A percentile compares a stretch with the other conserved stretches of the same genome.
Conservation (phyloP, 2,113 vertebrate species). For the Cottus gobio region DNA sequence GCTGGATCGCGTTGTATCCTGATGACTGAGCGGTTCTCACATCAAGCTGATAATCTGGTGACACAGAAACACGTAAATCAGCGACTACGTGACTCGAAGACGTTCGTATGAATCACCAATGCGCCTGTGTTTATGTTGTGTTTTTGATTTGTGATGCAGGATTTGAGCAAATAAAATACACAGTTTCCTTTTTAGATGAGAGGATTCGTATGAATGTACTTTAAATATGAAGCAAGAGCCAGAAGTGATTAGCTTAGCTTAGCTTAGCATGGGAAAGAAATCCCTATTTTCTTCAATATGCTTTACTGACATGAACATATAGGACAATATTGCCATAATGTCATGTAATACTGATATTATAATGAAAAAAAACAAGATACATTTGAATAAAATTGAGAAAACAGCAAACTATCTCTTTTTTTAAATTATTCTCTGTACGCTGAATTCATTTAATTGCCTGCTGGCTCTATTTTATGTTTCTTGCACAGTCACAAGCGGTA, state of each 20-base stretch:
- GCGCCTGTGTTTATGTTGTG: neutral
- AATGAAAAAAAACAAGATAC: too few species aligned
- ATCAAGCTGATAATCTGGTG: constrained; percentile 30
- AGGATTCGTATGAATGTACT: neutral
- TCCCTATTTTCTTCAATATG: too few species aligned
- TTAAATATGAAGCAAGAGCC: neutral
- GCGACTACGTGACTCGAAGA: neutral
- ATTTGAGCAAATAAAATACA: neutral
- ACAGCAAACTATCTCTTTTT: neutral
- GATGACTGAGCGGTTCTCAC: constrained; percentile 29
- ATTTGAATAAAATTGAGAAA: too few species aligned
- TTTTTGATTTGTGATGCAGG: neutral
- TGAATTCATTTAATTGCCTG: neutral
- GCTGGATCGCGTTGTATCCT: constrained; percentile 27
- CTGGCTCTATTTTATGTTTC: neutral
- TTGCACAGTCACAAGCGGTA: neutral
- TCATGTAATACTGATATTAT: neutral
- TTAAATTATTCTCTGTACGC: neutral
- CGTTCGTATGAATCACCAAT: neutral
- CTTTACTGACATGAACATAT: too few species aligned
- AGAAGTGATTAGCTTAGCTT: too few species aligned
- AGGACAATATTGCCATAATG: too few species aligned
- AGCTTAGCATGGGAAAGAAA: too few species aligned
- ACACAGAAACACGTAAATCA: constrained; percentile 6
- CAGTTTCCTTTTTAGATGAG: neutral